Percentiles rank a stretch among this genome's conserved stretches.
These are phyloP conservation scores for Laupala kohalensis DNA, from an alignment of 1,140 invertebrate species.

Conservation along the genomic window DNA sequence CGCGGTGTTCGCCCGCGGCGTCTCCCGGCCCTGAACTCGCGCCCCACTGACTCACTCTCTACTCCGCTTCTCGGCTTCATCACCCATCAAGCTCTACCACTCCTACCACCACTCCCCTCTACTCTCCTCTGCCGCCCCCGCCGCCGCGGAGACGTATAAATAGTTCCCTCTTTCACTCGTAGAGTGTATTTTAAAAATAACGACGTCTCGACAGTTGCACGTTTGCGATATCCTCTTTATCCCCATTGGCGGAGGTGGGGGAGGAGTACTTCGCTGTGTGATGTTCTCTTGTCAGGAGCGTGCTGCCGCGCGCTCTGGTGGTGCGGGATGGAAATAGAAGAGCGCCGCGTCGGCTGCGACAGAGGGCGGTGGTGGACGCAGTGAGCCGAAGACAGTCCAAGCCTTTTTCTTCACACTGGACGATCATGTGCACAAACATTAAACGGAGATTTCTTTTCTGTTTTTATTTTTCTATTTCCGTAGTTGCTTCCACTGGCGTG, in stretches of 20 bases:
- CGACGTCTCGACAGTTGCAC: background rate
- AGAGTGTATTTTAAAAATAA: background rate
- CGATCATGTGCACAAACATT: background rate
- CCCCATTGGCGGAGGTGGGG: background rate
- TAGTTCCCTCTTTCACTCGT: background rate
- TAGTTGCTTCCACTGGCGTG: too few species aligned
- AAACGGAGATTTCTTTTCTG: background rate
- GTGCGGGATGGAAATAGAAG: background rate
- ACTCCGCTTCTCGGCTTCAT: slow-evolving; percentile 27
- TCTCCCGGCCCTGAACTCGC: slow-evolving; percentile 1
- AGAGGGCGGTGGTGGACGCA: too few species aligned
- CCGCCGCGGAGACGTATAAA: slow-evolving; percentile 19
- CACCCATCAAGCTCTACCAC: too few species aligned
- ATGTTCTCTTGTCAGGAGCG: background rate
- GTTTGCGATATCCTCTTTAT: background rate
- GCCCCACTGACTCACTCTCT: background rate
- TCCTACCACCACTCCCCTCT: background rate
- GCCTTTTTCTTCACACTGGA: background rate
- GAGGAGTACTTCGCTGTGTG: background rate
- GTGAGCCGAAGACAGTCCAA: background rate
- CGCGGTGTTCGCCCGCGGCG: slow-evolving; percentile 15
- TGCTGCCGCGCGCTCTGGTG: background rate
- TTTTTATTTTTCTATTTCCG: too few species aligned
- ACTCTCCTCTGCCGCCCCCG: too few species aligned
- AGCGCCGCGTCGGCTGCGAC: too few species aligned